These are phyloP conservation scores for Idaea aversata DNA, from an alignment of 2,888 invertebrate genomes.

Conservation along the genomic window DNA sequence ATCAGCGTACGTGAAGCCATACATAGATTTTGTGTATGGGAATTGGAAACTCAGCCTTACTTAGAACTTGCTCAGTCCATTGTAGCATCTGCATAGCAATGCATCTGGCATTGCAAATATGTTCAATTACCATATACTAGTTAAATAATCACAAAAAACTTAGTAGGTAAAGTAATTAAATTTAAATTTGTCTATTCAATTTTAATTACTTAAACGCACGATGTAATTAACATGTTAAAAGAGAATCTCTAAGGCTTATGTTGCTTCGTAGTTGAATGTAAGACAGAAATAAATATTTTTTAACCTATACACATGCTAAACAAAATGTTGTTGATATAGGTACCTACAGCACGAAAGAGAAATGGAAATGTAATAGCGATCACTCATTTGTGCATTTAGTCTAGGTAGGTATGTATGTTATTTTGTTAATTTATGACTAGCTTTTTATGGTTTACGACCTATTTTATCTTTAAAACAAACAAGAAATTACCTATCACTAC, in stretches of 20 bases:
- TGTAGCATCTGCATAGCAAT: too few species aligned
- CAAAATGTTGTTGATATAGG: too few species aligned
- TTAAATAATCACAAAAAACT: slow-evolving; percentile 5
- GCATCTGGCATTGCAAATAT: slow-evolving; percentile 53
- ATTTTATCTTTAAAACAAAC: too few species aligned
- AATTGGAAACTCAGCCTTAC: slow-evolving; percentile 33
- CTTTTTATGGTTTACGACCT: too few species aligned
- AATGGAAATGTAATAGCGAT: too few species aligned
- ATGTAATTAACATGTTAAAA: slow-evolving; percentile 7
- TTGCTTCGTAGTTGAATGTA: background rate
- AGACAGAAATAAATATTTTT: slow-evolving; percentile 3
- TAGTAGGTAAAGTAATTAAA: slow-evolving; percentile 7
- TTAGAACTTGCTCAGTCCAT: slow-evolving; percentile 44
- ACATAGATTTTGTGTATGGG: slow-evolving; percentile 35
- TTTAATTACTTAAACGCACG: background rate
- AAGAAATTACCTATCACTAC: too few species aligned
- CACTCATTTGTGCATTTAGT: too few species aligned
- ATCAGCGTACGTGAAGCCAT: slow-evolving; percentile 19
- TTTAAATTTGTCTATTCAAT: slow-evolving; percentile 4
- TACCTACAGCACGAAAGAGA: too few species aligned
- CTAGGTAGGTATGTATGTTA: too few species aligned
- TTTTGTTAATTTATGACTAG: too few species aligned
- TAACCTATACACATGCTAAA: too few species aligned
- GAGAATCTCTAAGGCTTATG: background rate
- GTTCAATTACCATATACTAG: slow-evolving; percentile 27